Evolutionary conservation across 1,140 invertebrate species (phyloP).

Genomic region (Wasmannia auropunctata): DNA sequence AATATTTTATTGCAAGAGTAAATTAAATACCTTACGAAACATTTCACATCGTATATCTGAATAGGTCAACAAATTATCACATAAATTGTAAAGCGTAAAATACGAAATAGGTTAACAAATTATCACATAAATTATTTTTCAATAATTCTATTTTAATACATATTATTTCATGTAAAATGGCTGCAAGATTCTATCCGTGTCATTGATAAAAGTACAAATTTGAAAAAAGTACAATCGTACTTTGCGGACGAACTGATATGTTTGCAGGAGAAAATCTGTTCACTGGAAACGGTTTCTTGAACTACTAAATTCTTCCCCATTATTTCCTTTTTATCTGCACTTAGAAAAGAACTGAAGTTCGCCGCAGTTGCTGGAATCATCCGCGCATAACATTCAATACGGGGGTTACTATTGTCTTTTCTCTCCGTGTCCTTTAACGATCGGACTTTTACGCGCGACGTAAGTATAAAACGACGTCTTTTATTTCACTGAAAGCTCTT

Average conservation of each 20-base stretch:
- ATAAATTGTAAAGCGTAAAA: too few species aligned
- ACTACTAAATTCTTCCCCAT: neutral
- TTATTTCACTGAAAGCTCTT: constrained; percentile 2
- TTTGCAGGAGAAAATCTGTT: neutral
- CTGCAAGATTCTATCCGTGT: too few species aligned
- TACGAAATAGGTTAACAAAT: too few species aligned
- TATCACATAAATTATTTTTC: neutral
- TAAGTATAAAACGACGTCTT: neutral
- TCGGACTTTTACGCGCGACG: neutral
- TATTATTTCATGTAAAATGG: neutral
- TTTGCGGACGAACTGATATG: neutral
- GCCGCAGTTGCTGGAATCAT: neutral
- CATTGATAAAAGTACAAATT: neutral
- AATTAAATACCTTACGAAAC: neutral
- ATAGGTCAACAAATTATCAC: neutral
- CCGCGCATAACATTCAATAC: neutral
- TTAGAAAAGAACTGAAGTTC: neutral
- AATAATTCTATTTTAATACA: neutral
- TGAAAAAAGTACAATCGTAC: neutral
- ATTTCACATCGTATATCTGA: neutral
- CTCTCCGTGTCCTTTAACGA: neutral
- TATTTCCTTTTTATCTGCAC: neutral
- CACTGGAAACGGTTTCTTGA: neutral
- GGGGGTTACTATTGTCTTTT: neutral
- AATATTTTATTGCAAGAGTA: neutral